These are phyloP conservation scores for Drosophila asahinai DNA, from an alignment of 1,140 invertebrate species.

Conservation along the genomic window DNA sequence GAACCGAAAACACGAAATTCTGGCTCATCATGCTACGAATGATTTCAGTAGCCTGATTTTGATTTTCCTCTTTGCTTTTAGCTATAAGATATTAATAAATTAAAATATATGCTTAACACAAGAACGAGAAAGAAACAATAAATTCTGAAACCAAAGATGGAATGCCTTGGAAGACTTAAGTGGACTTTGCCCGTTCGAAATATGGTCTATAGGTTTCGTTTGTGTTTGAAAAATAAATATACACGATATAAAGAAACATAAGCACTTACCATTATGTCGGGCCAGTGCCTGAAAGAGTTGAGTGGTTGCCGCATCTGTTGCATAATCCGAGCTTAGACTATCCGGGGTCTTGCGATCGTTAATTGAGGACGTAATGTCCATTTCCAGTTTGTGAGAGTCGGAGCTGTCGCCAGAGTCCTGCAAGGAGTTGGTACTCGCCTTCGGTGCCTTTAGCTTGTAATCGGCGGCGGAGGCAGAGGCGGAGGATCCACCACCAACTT, in stretches of 20 bases:
- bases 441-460: slow-evolving; percentile 53
- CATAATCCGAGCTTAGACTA: slow-evolving; percentile 86
- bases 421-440: slow-evolving; percentile 45
- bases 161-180: no score
- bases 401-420: slow-evolving; percentile 77
- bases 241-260: neutral
- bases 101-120: no score
- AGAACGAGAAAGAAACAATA: neutral
- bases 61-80: slow-evolving; percentile 86
- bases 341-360: slow-evolving; percentile 85
- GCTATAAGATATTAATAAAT: slow-evolving; percentile 29
- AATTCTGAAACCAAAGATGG: no score
- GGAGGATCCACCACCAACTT: slow-evolving; percentile 45
- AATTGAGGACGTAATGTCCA: slow-evolving; percentile 70
- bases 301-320: slow-evolving; percentile 87
- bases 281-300: slow-evolving; percentile 87
- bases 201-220: no score
- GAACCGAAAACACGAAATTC: slow-evolving; percentile 89
- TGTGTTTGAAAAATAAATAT: no score
- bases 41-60: slow-evolving; percentile 90
- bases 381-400: slow-evolving; percentile 83
- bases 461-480: slow-evolving; percentile 7
- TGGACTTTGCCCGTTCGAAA: no score
- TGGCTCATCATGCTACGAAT: slow-evolving; percentile 90
- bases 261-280: slow-evolving; percentile 85